Percentiles rank a stretch among this genome's conserved stretches.
phyloP scores from a whole-genome alignment of 1,140 invertebrate genomes.

The Antheraea pernyi region DNA sequence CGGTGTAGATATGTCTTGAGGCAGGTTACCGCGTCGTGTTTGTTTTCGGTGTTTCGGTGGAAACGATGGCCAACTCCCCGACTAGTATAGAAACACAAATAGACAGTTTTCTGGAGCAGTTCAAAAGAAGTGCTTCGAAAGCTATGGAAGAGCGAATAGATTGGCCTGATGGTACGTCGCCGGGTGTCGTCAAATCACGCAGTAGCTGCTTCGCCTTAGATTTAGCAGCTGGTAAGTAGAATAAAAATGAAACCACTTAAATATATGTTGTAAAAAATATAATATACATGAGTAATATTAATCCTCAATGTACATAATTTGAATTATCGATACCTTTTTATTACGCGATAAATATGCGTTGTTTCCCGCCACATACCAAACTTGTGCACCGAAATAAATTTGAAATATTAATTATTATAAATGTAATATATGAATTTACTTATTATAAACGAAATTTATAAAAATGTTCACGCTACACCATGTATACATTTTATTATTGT shows the following conservation, averaged over 20 bases:
- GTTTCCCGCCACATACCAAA: not conserved
- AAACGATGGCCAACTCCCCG: slow-evolving; percentile 83
- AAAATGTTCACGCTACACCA: not conserved
- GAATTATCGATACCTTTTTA: not conserved
- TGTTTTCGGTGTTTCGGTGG: slow-evolving; percentile 72
- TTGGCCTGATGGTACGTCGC: slow-evolving; percentile 67
- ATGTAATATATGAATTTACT: too few species aligned
- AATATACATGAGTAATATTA: too few species aligned
- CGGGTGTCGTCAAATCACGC: slow-evolving; percentile 63
- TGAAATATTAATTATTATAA: too few species aligned
- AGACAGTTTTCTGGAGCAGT: slow-evolving; percentile 90
- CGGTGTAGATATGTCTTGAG: slow-evolving; percentile 41
- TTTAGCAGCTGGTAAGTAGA: slow-evolving; percentile 66
- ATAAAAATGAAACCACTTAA: not conserved
- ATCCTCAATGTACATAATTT: not conserved
- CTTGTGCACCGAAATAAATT: too few species aligned
- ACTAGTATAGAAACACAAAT: slow-evolving; percentile 89
- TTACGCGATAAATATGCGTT: not conserved
- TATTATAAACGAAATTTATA: not conserved
- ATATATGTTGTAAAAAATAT: slow-evolving; percentile 2
- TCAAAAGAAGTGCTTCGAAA: slow-evolving; percentile 86
- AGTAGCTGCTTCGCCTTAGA: slow-evolving; percentile 76
- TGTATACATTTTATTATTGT: not conserved
- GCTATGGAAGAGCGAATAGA: slow-evolving; percentile 84
- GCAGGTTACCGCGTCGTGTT: slow-evolving; percentile 54